A percentile compares a stretch with the other conserved stretches of the same genome.
phyloP scores from a whole-genome alignment of 92 coral and sea anemone species.

The Bergia sp. region DNA sequence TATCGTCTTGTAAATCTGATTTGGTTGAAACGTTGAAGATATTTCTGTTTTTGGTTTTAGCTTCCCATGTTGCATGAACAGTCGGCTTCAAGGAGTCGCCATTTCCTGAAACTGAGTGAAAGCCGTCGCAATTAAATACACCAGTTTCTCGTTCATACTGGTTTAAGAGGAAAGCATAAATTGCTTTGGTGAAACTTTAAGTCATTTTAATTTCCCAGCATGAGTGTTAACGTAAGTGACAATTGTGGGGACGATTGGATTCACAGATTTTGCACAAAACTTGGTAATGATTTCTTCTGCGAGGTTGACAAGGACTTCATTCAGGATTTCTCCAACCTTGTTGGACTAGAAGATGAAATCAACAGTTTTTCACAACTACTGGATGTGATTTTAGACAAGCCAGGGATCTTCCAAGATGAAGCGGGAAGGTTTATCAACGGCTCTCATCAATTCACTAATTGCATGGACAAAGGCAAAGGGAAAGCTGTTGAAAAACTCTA shows the following conservation, averaged over 20 bases:
- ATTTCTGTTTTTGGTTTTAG: constrained; percentile 1
- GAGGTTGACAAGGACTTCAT: constrained; percentile 87
- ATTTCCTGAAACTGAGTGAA: not conserved
- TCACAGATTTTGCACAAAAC: constrained; percentile 81
- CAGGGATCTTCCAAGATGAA: constrained; percentile 53
- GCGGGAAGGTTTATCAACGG: constrained; percentile 60
- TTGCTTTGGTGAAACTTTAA: constrained; percentile 5
- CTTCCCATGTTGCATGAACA: not conserved
- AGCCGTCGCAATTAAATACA: not conserved
- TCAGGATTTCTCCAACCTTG: constrained; percentile 79
- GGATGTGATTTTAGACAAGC: constrained; percentile 67
- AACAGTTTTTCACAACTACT: constrained; percentile 70
- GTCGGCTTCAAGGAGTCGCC: constrained; percentile 4
- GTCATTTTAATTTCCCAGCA: constrained; percentile 23
- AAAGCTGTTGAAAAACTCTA: constrained; percentile 79
- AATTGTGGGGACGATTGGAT: constrained; percentile 73
- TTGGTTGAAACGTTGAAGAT: not conserved
- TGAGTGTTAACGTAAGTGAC: constrained; percentile 9
- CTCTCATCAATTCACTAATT: constrained; percentile 50
- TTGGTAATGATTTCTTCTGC: constrained; percentile 88
- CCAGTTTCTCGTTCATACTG: constrained; percentile 12
- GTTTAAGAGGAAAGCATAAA: constrained; percentile 4
- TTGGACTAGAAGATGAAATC: constrained; percentile 81
- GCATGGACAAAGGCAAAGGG: constrained; percentile 59
- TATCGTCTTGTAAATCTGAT: not conserved